Evolutionary conservation across 1,140 invertebrate species (phyloP).

Genomic region (Psilanteris sp.): DNA sequence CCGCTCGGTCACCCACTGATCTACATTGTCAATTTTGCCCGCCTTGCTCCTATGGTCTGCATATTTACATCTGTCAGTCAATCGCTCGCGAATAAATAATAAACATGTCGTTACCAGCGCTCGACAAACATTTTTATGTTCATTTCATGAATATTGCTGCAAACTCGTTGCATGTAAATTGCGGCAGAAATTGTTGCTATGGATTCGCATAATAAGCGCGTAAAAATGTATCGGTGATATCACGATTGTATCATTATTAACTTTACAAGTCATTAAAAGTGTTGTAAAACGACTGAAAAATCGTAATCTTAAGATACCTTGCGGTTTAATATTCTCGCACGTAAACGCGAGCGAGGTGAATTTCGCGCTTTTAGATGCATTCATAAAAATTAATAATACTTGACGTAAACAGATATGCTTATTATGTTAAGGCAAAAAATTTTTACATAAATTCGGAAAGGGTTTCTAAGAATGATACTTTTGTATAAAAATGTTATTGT

Average conservation of each 20-base stretch:
- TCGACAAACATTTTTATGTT: conserved; percentile 18
- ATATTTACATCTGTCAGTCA: conserved; percentile 57
- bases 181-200: neutral
- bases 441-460: no score
- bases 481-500: no score
- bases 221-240: conserved; percentile 22
- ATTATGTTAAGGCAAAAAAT: no score
- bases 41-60: conserved; percentile 22
- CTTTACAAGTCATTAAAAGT: neutral
- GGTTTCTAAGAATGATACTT: no score
- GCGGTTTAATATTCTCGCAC: no score
- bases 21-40: conserved; percentile 57
- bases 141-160: conserved; percentile 18
- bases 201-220: conserved; percentile 10
- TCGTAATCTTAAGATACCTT: no score
- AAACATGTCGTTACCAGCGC: conserved; percentile 20
- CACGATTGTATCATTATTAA: conserved; percentile 13
- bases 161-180: conserved; percentile 19
- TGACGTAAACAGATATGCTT: no score
- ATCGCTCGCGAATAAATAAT: conserved; percentile 24
- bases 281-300: no score
- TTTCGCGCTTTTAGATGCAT: no score
- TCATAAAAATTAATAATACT: no score
- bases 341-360: no score
- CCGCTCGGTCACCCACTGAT: conserved; percentile 58